Conservation (phyloP, 1,140 invertebrate genomes). For the Manduca sexta region DNA sequence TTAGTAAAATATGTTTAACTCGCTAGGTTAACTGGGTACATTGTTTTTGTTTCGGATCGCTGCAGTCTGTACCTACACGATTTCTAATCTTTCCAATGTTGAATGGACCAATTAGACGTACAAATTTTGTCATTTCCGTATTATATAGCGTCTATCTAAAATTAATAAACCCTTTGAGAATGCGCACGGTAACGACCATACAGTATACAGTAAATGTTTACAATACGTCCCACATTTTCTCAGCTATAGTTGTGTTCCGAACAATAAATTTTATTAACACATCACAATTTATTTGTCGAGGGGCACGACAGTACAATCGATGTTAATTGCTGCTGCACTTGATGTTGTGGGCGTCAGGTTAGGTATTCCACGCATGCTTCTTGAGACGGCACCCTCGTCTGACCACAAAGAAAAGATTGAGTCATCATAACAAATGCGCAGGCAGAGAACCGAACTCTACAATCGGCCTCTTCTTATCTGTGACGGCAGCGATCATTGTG, state of each 20-base stretch:
- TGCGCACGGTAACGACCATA: conserved; percentile 37
- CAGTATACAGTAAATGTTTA: conserved; percentile 36
- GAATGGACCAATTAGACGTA: conserved; percentile 29
- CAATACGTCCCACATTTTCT: conserved; percentile 44
- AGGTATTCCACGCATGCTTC: conserved; percentile 28
- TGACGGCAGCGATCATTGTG: conserved; percentile 62
- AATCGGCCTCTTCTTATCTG: conserved; percentile 64
- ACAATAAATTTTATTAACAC: conserved; percentile 70
- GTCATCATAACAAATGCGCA: conserved; percentile 68
- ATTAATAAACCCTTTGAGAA: conserved; percentile 34
- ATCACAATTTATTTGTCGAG: conserved; percentile 53
- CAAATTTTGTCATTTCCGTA: conserved; percentile 30
- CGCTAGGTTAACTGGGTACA: conserved; percentile 2
- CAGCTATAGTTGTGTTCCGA: conserved; percentile 49
- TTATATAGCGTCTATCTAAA: conserved; percentile 34
- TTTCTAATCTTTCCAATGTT: conserved; percentile 15
- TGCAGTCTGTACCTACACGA: conserved; percentile 5
- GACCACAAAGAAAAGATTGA: conserved; percentile 65
- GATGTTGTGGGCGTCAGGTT: conserved; percentile 44
- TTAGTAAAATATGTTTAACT: conserved; percentile 23
- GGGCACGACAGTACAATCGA: conserved; percentile 45
- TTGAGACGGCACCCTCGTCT: conserved; percentile 35
- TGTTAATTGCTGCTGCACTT: conserved; percentile 65
- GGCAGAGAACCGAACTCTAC: conserved; percentile 34
- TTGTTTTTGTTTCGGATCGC: conserved; percentile 3